Conservation (phyloP, 2,797 vertebrate genomes). For the Acanthis flammea region DNA sequence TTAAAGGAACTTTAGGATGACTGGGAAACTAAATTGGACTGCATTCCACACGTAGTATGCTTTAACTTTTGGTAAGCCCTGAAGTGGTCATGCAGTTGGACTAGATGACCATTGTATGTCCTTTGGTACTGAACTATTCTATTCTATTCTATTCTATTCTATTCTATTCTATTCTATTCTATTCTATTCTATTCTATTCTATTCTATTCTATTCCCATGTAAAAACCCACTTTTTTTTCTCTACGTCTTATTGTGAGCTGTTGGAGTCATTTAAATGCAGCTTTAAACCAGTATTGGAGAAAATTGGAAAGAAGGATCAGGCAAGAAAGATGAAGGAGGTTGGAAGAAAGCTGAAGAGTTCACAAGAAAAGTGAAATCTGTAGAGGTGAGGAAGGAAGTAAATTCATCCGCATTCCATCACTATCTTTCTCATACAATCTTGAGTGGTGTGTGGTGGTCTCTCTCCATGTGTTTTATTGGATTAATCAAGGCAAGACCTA, state of each 20-base stretch:
- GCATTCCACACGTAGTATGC: background rate
- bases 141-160: background rate
- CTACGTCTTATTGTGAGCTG: background rate
- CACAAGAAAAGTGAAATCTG: background rate
- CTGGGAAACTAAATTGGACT: background rate
- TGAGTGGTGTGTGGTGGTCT: background rate
- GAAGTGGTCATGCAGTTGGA: background rate
- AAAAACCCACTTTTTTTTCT: background rate
- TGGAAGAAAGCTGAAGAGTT: background rate
- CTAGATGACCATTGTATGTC: background rate
- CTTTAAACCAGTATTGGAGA: background rate
- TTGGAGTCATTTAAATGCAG: background rate
- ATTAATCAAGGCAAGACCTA: background rate
- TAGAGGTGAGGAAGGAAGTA: background rate
- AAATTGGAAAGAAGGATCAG: background rate
- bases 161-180: background rate
- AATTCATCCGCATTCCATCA: background rate
- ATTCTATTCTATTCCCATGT: background rate
- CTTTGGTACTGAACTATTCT: background rate
- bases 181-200: background rate
- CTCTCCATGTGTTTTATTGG: background rate
- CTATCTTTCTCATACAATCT: background rate
- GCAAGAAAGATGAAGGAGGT: background rate
- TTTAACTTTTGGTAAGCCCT: background rate
- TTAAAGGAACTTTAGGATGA: background rate